Conservation (phyloP, 1,140 invertebrate genomes). For the Drosophila auraria region DNA sequence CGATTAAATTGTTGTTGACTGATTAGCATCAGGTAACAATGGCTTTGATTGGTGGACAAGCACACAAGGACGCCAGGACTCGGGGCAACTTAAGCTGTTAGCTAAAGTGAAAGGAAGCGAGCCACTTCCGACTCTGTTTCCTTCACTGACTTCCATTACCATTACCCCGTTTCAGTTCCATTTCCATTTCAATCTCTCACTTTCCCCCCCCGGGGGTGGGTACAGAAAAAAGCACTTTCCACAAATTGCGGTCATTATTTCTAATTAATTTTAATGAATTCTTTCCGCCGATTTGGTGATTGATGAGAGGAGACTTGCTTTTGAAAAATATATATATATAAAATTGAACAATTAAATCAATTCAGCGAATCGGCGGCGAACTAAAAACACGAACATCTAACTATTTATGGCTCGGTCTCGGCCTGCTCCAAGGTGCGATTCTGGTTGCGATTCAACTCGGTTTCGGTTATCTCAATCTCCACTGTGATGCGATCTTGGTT, state of each 20-base stretch:
- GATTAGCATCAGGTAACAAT: constrained; percentile 37
- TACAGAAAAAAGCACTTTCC: neutral
- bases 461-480: no score
- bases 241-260: constrained; percentile 46
- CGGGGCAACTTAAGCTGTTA: neutral
- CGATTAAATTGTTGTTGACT: constrained; percentile 34
- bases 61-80: neutral
- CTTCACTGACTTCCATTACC: neutral
- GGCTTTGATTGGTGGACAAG: neutral
- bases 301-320: neutral
- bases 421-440: no score
- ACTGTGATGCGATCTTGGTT: no score
- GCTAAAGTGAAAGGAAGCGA: neutral
- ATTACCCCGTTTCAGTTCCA: neutral
- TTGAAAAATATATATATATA: constrained; percentile 22
- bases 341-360: constrained; percentile 14
- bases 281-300: constrained; percentile 11
- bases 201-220: no score
- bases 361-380: no score
- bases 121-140: neutral
- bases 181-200: no score
- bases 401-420: no score
- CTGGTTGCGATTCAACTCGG: no score
- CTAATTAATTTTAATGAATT: constrained; percentile 69
- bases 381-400: no score